Evolutionary conservation across 1,140 invertebrate genomes (phyloP).

Genomic region (Drosophila sucinea): DNA sequence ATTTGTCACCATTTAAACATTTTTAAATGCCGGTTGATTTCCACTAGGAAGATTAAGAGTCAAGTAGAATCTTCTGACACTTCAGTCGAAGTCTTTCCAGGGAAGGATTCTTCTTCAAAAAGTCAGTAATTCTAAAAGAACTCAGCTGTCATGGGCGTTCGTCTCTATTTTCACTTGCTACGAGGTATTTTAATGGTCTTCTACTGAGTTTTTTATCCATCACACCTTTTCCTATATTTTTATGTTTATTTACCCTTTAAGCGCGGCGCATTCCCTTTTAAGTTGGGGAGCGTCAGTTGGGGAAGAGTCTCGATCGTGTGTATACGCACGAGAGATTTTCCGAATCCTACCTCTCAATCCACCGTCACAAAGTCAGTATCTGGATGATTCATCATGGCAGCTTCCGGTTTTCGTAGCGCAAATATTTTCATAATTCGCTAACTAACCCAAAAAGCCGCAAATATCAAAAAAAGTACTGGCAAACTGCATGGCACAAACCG

Average conservation of each 20-base stretch:
- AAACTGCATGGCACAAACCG: conserved; percentile 57
- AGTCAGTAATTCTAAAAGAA: no score
- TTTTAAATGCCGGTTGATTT: no score
- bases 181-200: neutral
- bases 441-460: conserved; percentile 74
- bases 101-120: no score
- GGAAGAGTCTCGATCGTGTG: conserved; percentile 15
- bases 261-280: conserved; percentile 28
- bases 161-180: neutral
- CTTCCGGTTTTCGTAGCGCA: conserved; percentile 61
- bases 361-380: conserved; percentile 4
- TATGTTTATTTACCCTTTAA: conserved; percentile 42
- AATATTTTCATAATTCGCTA: conserved; percentile 81
- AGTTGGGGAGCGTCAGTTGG: conserved; percentile 18
- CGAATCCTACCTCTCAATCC: conserved; percentile 41
- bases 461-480: conserved; percentile 13
- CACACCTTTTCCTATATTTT: conserved; percentile 17
- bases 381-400: conserved; percentile 54
- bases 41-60: no score
- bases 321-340: conserved; percentile 67
- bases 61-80: no score
- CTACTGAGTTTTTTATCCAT: neutral
- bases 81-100: no score
- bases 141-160: no score
- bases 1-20: no score